A percentile compares a stretch with the other conserved stretches of the same genome.
These are phyloP conservation scores for Enteromius afrohamiltoni DNA, from an alignment of 2,797 vertebrate species.

Conservation along the genomic window DNA sequence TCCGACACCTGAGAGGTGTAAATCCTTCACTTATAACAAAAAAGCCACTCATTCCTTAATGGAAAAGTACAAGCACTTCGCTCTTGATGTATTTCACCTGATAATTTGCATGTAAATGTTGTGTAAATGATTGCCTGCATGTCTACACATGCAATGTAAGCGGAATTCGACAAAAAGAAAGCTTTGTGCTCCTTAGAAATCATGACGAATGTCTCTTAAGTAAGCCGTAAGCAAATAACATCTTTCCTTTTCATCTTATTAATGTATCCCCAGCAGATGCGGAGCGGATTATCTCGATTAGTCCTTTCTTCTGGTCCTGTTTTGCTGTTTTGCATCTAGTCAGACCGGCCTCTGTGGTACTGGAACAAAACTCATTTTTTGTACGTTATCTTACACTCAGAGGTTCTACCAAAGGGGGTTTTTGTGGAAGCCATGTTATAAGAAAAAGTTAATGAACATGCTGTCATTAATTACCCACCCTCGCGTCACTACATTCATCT, in stretches of 20 bases:
- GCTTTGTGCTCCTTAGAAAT: conserved; percentile 64
- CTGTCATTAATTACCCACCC: neutral
- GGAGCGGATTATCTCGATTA: conserved; percentile 80
- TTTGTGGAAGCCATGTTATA: neutral
- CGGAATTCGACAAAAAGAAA: conserved; percentile 36
- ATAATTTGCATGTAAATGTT: conserved; percentile 19
- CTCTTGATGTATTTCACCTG: conserved; percentile 7
- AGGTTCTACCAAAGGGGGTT: neutral
- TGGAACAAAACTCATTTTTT: conserved; percentile 25
- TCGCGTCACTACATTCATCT: neutral
- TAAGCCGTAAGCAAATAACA: conserved; percentile 77
- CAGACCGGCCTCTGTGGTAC: conserved; percentile 17
- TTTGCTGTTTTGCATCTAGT: conserved; percentile 67
- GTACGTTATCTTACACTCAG: neutral
- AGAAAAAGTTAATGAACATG: neutral
- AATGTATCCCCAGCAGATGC: conserved; percentile 80
- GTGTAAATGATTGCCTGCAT: conserved; percentile 8
- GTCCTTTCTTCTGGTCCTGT: conserved; percentile 75
- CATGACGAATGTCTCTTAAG: conserved; percentile 61
- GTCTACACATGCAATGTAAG: neutral
- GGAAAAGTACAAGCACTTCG: neutral
- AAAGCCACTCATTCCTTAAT: conserved; percentile 9
- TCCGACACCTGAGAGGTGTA: conserved; percentile 44
- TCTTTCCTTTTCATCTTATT: conserved; percentile 80
- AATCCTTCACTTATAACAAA: conserved; percentile 32